Base-by-base conservation (phyloP, 2,888 invertebrate species). In the Drosophila austrosaltans region DNA sequence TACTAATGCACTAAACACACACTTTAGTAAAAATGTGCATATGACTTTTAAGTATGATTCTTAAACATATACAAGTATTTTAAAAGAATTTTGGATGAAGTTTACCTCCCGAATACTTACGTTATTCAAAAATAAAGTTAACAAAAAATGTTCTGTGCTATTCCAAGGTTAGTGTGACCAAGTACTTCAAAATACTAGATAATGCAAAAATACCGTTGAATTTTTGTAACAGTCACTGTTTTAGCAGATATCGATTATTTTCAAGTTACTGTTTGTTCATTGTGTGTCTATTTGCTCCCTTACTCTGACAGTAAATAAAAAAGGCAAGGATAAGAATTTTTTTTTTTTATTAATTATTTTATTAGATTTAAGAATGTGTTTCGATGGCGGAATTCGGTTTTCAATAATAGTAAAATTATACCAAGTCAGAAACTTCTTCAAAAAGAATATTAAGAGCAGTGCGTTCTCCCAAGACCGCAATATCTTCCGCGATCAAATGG, bases 141-240 rank as follows among this genome's bases (percentile, higher is more conserved):
- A 16, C 42, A 42, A 42, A 16, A 54, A 28, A n/a, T 12, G 12
- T 53, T 25, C 28, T 25, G 30, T n/a, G 30, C 28, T 54, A 54
- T 54, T 30, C 3, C 40, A 4, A n/a, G 36, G 8, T 53, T 12
- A 53, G n/a, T 54, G 53, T 54, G 30, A 54, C 53, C 28, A 54
- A 22, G 20, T 48, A 28, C 30, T 30, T 12, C 5, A n/a, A 40
- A 40, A n/a, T 40, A 40, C 40, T n/a, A 39, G 39, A 39, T 39
- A 39, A 10, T 3, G 10, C 30, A 12, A 40, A n/a, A 40, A 40
- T 40, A 40, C 42, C n/a, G 3, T 40, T 40, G n/a, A 1, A 40
- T 4, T n/a, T 40, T 40, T n/a, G n/a, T 12, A 40, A n/a, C n/a
- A 12, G n/a, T 40, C 40, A 40, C 40, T n/a, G 40, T 40, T n/a